These are phyloP conservation scores for Rhegmatorhina hoffmannsi DNA, from an alignment of 2,113 vertebrate species.

Conservation along the genomic window DNA sequence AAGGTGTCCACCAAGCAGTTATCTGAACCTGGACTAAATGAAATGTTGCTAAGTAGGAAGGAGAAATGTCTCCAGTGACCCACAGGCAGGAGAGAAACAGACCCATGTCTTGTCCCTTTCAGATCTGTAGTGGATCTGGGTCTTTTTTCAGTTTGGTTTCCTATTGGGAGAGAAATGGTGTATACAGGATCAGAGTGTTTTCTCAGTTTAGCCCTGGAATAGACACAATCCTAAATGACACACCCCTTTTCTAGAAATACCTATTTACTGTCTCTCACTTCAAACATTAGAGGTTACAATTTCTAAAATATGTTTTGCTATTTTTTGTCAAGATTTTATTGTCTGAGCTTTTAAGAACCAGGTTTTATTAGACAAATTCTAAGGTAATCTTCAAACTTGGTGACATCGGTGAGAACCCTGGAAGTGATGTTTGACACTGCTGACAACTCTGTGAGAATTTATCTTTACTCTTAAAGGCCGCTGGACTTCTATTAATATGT, in stretches of 20 bases:
- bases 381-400: background rate
- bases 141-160: background rate
- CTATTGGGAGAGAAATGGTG: background rate
- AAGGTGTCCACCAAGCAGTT: background rate
- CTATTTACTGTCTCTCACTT: background rate
- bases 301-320: background rate
- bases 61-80: background rate
- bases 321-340: background rate
- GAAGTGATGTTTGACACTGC: background rate
- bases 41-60: background rate
- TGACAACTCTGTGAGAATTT: background rate
- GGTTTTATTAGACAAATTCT: background rate
- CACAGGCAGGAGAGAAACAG: background rate
- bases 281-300: background rate
- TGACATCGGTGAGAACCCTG: background rate
- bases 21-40: background rate
- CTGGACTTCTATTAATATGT: background rate
- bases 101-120: background rate
- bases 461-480: background rate
- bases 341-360: background rate
- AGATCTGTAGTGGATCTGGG: background rate
- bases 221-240: rapidly evolving
- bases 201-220: background rate
- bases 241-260: background rate
- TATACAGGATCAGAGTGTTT: background rate